These are phyloP conservation scores for Engraulis encrasicolus DNA, from an alignment of 2,113 vertebrate genomes.

Conservation along the genomic window DNA sequence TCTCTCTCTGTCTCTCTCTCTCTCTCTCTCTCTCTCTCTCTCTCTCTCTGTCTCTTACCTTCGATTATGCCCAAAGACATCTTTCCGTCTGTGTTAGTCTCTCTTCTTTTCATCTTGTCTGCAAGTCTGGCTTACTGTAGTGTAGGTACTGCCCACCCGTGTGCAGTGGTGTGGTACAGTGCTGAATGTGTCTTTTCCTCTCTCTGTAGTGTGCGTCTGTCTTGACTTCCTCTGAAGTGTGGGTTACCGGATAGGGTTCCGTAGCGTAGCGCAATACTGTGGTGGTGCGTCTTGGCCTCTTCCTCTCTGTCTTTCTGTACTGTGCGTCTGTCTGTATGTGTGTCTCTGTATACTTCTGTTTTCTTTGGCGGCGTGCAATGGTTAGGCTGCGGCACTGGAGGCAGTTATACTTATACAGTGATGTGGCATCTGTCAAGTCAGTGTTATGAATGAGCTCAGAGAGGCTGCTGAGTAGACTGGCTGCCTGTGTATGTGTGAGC, in stretches of 20 bases:
- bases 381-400: slow-evolving; percentile 7
- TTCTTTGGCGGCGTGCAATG: slow-evolving; percentile 24
- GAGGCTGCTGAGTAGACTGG: no score
- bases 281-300: no score
- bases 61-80: neutral
- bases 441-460: slow-evolving; percentile 53
- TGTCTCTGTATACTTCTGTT: slow-evolving; percentile 63
- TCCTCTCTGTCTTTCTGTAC: slow-evolving; percentile 72
- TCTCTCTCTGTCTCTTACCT: neutral
- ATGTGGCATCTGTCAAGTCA: slow-evolving; percentile 16
- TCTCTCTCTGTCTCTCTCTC: neutral
- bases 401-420: neutral
- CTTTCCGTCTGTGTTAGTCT: neutral
- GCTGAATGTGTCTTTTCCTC: no score
- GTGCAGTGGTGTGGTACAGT: no score
- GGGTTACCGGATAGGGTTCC: no score
- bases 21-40: neutral
- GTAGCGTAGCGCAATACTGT: no score
- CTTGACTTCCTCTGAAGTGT: no score
- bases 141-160: neutral
- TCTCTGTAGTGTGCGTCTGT: no score
- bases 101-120: neutral
- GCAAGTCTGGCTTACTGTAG: neutral
- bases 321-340: slow-evolving; percentile 73
- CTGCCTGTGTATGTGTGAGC: no score